Base-by-base conservation (phyloP, 1,140 invertebrate species). In the Euwallacea similis region DNA sequence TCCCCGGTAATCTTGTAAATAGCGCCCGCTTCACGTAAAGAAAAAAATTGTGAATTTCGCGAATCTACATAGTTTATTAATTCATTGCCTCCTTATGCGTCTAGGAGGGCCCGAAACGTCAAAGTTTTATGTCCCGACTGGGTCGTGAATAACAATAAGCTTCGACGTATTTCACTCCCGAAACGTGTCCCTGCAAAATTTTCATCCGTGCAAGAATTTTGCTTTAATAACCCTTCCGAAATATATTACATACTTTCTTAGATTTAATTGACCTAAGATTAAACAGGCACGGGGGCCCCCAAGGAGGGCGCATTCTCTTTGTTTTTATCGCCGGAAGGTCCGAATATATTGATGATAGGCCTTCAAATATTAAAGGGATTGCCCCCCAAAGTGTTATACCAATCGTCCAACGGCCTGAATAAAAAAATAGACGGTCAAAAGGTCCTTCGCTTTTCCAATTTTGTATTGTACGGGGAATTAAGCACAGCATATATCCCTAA, bases 91-190 rank as follows among this genome's bases (percentile, higher is more conserved):
- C 6, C 62, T 64, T 64, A 42, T 50, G 62, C 43, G 44, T 64
- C 47, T 41, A 41, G n/a, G 21, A 64, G 42, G 53, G 13, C 21
- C 41, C 44, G 46, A 50, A 44, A 56, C 50, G 65, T 15, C 54
- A 43, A 16, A 61, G 69, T 47, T 73, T 73, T 73, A 69, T 69
- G 61, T 63, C 61, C 42, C 66, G 16, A 56, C 8, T 21, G 60
- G 66, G 21, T 65, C 71, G 66, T 73, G 71, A 73, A 73, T 73
- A 69, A 65, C 71, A 73, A 69, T 73, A 59, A 59, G 50, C 46
- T 69, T 58, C 61, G 66, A 42, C 60, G 46, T 69, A 73, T 47
- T 63, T 60, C 56, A 53, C 11, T 21, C 61, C 43, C 8, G 2
- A 42, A 61, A 73, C 71, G 71, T 73, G 71, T 43, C 21, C 15